Base-by-base conservation (phyloP, 2,113 vertebrate genomes). In the Jacana jacana region DNA sequence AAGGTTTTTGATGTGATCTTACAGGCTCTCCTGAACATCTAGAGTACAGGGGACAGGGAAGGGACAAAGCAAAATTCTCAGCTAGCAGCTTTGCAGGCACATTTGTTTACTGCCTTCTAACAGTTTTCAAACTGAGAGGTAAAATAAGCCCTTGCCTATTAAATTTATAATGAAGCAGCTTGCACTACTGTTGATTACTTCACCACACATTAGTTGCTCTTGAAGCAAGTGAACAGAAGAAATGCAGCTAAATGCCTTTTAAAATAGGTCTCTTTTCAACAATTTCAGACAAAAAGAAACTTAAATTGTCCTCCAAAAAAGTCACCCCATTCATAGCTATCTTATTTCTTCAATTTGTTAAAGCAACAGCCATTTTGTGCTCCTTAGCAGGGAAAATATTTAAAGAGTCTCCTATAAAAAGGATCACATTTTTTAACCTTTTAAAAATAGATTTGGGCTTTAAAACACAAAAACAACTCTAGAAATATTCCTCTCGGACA, bases 141-240 rank as follows among this genome's bases (percentile, higher is more conserved):
- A 68, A 93, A 86, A 89, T 65, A 80, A 93, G 82, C n/a, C 63
- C 66, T 89, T 58, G 5, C 54, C 71, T 83, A 54, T 14, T 88
- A 82, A 68, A 88, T 95, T 61, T 89, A 70, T 77, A 83, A 95
- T 60, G 51, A 94, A 89, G 40, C 6, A 2, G 57, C 73, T 58
- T 66, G 58, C 68, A 77, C 31, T 51, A 65, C 13, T 60, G 49
- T 77, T 75, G 63, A 66, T 86, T 85, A 91, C 63, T 82, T 86
- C 63, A 88, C 30, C 31, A 79, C 37, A 75, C 9, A 54, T 44
- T 19, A 77, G 28, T 40, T 65, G 61, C 11, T 66, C 37, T 48
- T 54, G 40, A 82, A 70, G 64, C 22, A 87, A 54, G 11, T 8
- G 11, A 93, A 71, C 9, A 64, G 48, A 71, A 89, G 33, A 93